phyloP scores from a whole-genome alignment of 2,797 vertebrate species.

The Zenarchopterus dispar region DNA sequence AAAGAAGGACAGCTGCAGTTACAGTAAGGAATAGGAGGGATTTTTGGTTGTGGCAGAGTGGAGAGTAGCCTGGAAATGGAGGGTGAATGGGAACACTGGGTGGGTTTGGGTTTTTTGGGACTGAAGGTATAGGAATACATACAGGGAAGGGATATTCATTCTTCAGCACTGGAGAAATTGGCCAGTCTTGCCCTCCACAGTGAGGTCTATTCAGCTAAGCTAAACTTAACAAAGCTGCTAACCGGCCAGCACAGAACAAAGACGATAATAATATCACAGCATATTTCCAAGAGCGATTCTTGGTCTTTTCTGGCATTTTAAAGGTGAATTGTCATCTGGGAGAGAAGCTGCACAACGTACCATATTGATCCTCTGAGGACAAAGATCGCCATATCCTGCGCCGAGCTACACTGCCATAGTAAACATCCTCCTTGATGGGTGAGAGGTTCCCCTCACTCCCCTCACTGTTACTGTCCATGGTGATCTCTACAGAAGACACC shows the following conservation, averaged over 20 bases:
- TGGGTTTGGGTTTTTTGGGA: conserved; percentile 47
- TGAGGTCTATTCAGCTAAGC: conserved; percentile 59
- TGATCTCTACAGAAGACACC: conserved; percentile 93
- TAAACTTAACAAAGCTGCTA: conserved; percentile 54
- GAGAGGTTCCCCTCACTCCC: conserved; percentile 94
- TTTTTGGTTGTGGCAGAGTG: conserved; percentile 21
- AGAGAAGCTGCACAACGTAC: conserved; percentile 85
- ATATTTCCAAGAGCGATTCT: conserved; percentile 54
- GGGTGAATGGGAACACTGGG: conserved; percentile 49
- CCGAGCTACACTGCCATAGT: conserved; percentile 90
- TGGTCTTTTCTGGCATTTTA: conserved; percentile 60
- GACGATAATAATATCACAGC: conserved; percentile 58
- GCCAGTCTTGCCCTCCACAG: conserved; percentile 69
- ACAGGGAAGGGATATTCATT: conserved; percentile 75
- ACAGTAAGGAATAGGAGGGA: conserved; percentile 21
- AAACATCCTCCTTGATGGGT: conserved; percentile 90
- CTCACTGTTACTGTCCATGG: conserved; percentile 96
- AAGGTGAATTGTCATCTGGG: conserved; percentile 64
- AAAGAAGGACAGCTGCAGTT: conserved; percentile 20
- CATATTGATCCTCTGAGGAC: conserved; percentile 89
- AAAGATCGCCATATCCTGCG: conserved; percentile 88
- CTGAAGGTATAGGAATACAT: conserved; percentile 56
- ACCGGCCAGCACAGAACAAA: conserved; percentile 60
- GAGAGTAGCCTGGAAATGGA: conserved; percentile 41
- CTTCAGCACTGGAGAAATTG: conserved; percentile 72